phyloP scores from a whole-genome alignment of 2,797 vertebrate genomes.

The Gambelia wislizenii region DNA sequence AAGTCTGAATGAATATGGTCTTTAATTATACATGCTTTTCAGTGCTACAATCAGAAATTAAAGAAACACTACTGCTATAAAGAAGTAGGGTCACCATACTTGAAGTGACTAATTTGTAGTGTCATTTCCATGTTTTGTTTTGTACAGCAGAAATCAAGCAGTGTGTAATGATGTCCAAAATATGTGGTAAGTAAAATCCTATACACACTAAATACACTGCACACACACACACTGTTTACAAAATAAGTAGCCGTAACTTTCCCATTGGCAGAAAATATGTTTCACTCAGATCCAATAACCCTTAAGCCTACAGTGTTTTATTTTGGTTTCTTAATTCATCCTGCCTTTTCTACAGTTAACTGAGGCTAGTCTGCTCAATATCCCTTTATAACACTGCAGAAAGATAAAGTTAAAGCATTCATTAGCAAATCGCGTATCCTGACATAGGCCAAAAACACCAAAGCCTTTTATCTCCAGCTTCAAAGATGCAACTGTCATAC shows the following conservation, averaged over 20 bases:
- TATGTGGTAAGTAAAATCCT: neutral
- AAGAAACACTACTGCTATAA: neutral
- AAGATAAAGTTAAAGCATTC: constrained; percentile 35
- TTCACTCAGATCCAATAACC: neutral
- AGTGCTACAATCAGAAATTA: constrained; percentile 22
- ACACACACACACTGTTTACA: too few relatives aligned
- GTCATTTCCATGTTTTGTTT: constrained; percentile 23
- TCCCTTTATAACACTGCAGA: constrained; percentile 15
- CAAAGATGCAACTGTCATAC: neutral
- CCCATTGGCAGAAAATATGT: neutral
- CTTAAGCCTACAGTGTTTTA: neutral
- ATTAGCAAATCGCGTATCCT: constrained; percentile 36
- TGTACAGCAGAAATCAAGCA: constrained; percentile 28
- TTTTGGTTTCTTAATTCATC: constrained; percentile 17
- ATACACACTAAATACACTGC: neutral
- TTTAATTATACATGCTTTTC: constrained; percentile 45
- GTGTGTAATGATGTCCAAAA: neutral
- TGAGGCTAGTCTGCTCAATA: constrained; percentile 3
- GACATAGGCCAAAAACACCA: constrained; percentile 12
- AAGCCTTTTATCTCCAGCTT: constrained; percentile 37
- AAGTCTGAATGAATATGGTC: constrained; percentile 56
- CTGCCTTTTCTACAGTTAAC: constrained; percentile 36
- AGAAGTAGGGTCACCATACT: neutral
- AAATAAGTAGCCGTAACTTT: constrained; percentile 4
- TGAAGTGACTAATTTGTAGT: constrained; percentile 13